Percentiles rank a stretch among this genome's conserved stretches.
These are phyloP conservation scores for Tanaodytes sp. DNA, from an alignment of 2,888 invertebrate genomes.

Conservation along the genomic window DNA sequence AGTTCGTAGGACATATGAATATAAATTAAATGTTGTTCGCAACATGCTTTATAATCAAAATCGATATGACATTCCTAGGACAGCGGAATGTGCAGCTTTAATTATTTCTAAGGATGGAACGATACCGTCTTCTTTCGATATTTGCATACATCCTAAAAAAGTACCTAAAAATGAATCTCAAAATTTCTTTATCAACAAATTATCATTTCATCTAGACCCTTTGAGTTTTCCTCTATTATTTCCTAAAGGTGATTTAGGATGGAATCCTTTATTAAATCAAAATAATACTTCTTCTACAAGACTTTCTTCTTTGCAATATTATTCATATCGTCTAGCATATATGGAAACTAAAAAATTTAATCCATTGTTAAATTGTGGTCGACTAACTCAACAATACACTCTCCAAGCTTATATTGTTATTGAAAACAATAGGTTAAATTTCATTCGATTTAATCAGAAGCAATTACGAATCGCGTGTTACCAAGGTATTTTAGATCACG, in stretches of 20 bases:
- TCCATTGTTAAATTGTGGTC: not conserved
- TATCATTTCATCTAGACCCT: slow-evolving; percentile 39
- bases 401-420: slow-evolving; percentile 11
- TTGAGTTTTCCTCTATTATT: slow-evolving; percentile 27
- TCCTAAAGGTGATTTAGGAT: too few species aligned
- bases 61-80: slow-evolving; percentile 22
- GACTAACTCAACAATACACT: slow-evolving; percentile 6
- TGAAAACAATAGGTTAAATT: slow-evolving; percentile 9
- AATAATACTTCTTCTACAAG: slow-evolving; percentile 23
- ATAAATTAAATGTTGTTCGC: slow-evolving; percentile 11
- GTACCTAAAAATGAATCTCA: not conserved
- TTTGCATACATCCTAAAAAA: slow-evolving; percentile 28
- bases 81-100: too few species aligned
- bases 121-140: slow-evolving; percentile 18
- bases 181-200: slow-evolving; percentile 13
- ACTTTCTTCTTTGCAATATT: slow-evolving; percentile 34
- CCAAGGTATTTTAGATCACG: slow-evolving; percentile 4
- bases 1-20: not conserved
- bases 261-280: too few species aligned
- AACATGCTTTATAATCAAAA: too few species aligned
- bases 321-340: too few species aligned
- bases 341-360: not conserved
- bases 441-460: slow-evolving; percentile 1
- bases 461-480: slow-evolving; percentile 7
- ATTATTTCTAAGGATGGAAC: too few species aligned